These are phyloP conservation scores for Ispidina lecontei DNA, from an alignment of 2,797 vertebrate species.

Conservation along the genomic window DNA sequence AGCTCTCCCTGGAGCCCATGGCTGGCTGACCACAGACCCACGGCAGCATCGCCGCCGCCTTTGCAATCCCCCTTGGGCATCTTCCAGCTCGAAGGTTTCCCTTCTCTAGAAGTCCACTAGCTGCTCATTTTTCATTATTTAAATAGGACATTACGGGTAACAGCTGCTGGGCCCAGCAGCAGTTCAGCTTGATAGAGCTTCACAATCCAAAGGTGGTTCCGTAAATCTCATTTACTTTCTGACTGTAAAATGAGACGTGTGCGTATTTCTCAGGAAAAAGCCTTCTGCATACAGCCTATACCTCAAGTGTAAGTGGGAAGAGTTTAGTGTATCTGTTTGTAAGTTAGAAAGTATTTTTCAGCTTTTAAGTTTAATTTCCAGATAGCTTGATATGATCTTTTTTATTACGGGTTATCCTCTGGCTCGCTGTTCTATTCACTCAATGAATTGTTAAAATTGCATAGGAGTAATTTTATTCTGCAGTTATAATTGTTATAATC, in stretches of 20 bases:
- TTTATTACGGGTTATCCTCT: slow-evolving; percentile 71
- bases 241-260: neutral
- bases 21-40: accelerated
- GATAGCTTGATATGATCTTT: slow-evolving; percentile 60
- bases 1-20: neutral
- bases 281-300: slow-evolving; percentile 65
- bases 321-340: slow-evolving; percentile 50
- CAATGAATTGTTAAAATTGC: slow-evolving; percentile 17
- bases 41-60: neutral
- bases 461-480: slow-evolving; percentile 46
- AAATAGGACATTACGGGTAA: slow-evolving; percentile 75
- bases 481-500: slow-evolving; percentile 15
- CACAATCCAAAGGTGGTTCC: slow-evolving; percentile 19
- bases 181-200: slow-evolving; percentile 26
- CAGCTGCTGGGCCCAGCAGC: slow-evolving; percentile 62
- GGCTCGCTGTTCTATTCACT: slow-evolving; percentile 44
- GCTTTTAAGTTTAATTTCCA: slow-evolving; percentile 67
- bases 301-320: slow-evolving; percentile 64
- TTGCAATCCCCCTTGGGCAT: neutral
- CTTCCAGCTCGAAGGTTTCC: neutral
- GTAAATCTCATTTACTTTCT: neutral
- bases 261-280: slow-evolving; percentile 73
- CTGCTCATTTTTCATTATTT: slow-evolving; percentile 39
- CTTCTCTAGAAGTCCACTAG: neutral
- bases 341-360: slow-evolving; percentile 68